Evolutionary conservation across 2,888 invertebrate genomes (phyloP), one percentile per base, ranked within the genome.

Genomic region (Caenorhabditis panamensis): DNA sequence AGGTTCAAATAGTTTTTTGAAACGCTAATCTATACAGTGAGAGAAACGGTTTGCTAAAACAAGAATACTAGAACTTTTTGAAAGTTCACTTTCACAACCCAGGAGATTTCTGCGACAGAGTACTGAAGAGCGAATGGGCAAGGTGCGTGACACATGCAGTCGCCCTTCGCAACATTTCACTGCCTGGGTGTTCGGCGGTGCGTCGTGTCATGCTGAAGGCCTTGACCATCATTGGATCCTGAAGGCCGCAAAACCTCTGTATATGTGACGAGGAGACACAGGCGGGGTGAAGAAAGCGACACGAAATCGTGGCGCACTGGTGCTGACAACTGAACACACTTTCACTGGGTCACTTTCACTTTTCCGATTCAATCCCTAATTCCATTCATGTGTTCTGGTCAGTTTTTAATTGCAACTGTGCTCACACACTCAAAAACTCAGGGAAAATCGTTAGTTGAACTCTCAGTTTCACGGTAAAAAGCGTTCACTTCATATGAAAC

Each of bases 201-300:
- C 51, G 59, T 75, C 75, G 75, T 75, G 75, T 76, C 76, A 68
- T 76, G 68, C 76, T 76, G 76, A 28, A 68, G 68, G 68, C 76
- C 76, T 76, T 76, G 76, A 76, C 76, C 76, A 76, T 63, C 56
- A 56, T 56, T 2, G 54, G 28, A 63, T 76, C 47, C 62, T 68
- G 76, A 68, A 68, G 76, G 68, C 68, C 67, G 59, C 67, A 18
- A 66, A 36, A 36, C 22, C 44, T 53, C 22, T 61, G 37, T 24
- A 22, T 51, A 54, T 22, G 36, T 6, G 20, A 54, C 58, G n/a
- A 41, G 56, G 56, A 44, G 56, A 58, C 18, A 63, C 54, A 49
- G 18, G 37, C 47, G 20, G 28, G 47, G 47, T 47, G 20, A 44
- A 22, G 54, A 62, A 62, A 16, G 13, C 5, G 41, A 41, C 41